Evolutionary conservation across 2,888 invertebrate genomes (phyloP).

Genomic region (Tetrapedia diversipes): DNA sequence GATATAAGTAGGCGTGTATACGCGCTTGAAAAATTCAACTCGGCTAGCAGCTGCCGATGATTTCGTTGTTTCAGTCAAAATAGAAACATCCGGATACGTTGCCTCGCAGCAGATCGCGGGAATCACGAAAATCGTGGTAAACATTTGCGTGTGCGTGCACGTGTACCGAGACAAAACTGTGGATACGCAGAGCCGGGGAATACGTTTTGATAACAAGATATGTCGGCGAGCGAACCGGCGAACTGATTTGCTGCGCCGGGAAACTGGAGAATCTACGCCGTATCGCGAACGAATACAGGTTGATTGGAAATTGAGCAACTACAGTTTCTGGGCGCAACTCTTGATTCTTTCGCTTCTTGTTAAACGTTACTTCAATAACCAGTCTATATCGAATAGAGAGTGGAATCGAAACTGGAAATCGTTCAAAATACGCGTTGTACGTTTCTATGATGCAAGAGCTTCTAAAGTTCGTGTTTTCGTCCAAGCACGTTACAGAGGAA

Average conservation of each 20-base stretch:
- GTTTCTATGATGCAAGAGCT: no score
- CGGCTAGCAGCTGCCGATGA: background rate
- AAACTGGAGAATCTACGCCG: slow-evolving; percentile 4
- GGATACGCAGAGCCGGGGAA: background rate
- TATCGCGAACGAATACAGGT: background rate
- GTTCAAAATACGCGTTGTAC: no score
- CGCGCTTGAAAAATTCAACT: slow-evolving; percentile 1
- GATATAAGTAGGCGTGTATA: slow-evolving; percentile 13
- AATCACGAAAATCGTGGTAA: background rate
- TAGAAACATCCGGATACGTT: background rate
- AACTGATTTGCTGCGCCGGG: slow-evolving; percentile 5
- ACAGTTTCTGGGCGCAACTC: background rate
- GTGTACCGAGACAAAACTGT: background rate
- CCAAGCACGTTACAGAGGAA: no score
- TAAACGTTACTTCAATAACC: background rate
- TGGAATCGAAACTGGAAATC: no score
- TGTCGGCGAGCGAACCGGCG: slow-evolving; percentile 3
- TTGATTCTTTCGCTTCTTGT: background rate
- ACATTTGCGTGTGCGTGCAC: background rate
- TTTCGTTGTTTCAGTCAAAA: background rate
- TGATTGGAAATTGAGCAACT: slow-evolving; percentile 17
- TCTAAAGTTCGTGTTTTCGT: no score
- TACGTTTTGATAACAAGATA: slow-evolving; percentile 17
- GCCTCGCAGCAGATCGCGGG: background rate
- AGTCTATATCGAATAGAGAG: background rate